Conservation (phyloP, 2,113 vertebrate genomes). For the Corythornis vintsioides region DNA sequence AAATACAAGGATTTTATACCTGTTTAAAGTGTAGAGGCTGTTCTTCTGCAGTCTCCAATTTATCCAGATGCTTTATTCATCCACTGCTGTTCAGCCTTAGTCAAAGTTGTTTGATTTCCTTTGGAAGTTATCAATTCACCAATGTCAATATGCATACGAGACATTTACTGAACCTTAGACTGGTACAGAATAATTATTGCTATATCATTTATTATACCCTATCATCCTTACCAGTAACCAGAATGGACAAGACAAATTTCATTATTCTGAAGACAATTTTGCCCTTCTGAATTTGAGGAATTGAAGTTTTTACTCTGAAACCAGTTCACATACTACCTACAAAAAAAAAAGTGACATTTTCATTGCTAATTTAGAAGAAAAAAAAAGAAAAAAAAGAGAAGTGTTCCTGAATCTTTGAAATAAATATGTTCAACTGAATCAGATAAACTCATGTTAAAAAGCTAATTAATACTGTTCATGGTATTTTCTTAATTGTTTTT, state of each 20-base stretch:
- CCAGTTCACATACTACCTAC: neutral
- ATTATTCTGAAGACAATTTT: neutral
- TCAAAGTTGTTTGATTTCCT: constrained; percentile 22
- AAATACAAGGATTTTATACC: neutral
- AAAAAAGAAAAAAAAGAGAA: neutral
- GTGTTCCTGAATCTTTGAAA: neutral
- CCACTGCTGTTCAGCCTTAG: constrained; percentile 2
- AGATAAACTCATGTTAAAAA: neutral
- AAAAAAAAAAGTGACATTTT: neutral
- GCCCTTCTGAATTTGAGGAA: neutral
- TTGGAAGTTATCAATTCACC: neutral
- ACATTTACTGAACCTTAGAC: neutral
- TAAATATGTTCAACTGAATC: neutral
- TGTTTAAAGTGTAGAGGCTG: neutral
- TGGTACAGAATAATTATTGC: neutral
- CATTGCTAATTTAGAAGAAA: neutral
- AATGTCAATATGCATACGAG: neutral
- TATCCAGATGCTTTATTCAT: constrained; percentile 29
- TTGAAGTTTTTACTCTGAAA: neutral
- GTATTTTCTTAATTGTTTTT: constrained; percentile 49
- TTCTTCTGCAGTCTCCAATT: constrained; percentile 3
- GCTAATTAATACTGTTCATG: neutral
- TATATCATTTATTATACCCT: neutral
- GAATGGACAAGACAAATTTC: neutral
- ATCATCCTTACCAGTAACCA: neutral